Conservation (phyloP, 2,888 invertebrate genomes). For the Thyatira batis region DNA sequence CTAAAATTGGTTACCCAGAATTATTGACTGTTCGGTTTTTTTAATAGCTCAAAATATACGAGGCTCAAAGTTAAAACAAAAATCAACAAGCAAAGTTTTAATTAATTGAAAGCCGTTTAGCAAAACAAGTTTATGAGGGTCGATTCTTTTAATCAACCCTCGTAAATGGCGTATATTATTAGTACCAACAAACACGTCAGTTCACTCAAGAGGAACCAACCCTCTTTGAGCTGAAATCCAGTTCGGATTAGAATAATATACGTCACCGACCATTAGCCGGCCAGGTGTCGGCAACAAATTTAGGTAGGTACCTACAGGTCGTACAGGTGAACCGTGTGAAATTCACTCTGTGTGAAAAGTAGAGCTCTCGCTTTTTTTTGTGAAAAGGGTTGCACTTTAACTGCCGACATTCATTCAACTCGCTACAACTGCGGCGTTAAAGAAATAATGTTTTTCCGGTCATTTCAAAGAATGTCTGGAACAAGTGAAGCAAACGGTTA, state of each 20-base stretch:
- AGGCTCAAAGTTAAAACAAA: neutral
- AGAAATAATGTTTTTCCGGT: conserved; percentile 38
- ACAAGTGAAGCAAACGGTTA: conserved; percentile 20
- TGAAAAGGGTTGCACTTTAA: conserved; percentile 51
- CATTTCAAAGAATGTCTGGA: conserved; percentile 25
- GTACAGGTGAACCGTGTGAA: neutral
- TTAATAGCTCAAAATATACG: neutral
- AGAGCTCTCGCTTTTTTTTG: conserved; percentile 29
- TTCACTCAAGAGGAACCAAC: neutral
- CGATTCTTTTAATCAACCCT: conserved; percentile 1
- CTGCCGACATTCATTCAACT: conserved; percentile 39
- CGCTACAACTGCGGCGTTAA: conserved; percentile 30
- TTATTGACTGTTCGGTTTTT: neutral
- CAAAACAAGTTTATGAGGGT: neutral
- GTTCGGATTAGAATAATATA: neutral
- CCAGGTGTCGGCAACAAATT: neutral
- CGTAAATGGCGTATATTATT: conserved; percentile 1
- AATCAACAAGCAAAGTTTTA: neutral
- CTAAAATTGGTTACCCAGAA: neutral
- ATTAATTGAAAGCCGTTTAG: neutral
- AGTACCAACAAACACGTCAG: neutral
- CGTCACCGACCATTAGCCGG: neutral
- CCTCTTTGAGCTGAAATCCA: neutral
- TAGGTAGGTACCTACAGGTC: no score
- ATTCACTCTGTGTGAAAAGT: conserved; percentile 20